Base-by-base conservation (phyloP, 1,140 invertebrate genomes). In the Acromyrmex charruanus region DNA sequence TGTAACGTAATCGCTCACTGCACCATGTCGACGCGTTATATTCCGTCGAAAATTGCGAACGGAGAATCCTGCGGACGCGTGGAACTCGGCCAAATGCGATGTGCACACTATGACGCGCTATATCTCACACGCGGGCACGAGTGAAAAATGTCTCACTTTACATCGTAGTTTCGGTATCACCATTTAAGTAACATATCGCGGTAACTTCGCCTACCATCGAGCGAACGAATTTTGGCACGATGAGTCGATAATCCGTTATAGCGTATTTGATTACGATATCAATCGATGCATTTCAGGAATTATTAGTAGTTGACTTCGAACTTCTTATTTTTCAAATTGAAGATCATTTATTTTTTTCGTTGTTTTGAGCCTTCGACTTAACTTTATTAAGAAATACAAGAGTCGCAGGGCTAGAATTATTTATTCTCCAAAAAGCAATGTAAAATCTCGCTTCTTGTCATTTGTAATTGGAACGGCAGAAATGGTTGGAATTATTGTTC, bases 121-220 rank as follows among this genome's bases (percentile, higher is more conserved):
- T 66, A 80, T 59, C 66, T 65, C 72, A 12, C 28, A 9, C 25
- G 0, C 14, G 55, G 4, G 14, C 3, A 14, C 14, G 16, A 77
- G 35, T 90, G 89, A 90, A 88, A 90, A 90, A 90, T 90, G 88
- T 79, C 84, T 79, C 88, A 68, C 79, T 90, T 85, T 88, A 88
- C 86, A 58, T 35, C 63, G 68, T 53, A 90, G 80, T 79, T 85
- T 88, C 53, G 28, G 68, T 65, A 88, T 81, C 77, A 12, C 61
- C 88, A 71, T 89, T 89, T 87, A 85, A 87, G 81, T 87, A 77
- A 85, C 89, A 87, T 89, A 89, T 89, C 88, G 88, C 59, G 68
- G 68, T n/a, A 84, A 75, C 69, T 84, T 84, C 69, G 79, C 51
- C 66, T 18, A 25, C 49, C 35, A 18, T 61, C 18, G 39, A 53